phyloP scores from a whole-genome alignment of 2,797 vertebrate species.

The Lepilemur septentrionalis region DNA sequence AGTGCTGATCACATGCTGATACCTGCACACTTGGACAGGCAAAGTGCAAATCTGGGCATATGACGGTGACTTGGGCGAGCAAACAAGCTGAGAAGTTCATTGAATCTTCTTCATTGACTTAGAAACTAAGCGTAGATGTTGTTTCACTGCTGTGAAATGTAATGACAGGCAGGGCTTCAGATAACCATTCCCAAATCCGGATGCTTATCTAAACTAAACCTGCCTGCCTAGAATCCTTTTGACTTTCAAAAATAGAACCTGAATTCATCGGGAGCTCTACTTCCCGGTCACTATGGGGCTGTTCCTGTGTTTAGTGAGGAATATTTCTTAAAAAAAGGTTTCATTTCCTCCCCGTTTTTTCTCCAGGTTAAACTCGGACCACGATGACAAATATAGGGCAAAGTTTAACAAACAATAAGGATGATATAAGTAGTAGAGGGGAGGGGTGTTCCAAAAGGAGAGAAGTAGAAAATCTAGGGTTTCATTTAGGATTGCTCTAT shows the following conservation, averaged over 20 bases:
- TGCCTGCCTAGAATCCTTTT: slow-evolving; percentile 63
- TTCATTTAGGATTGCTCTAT: not conserved
- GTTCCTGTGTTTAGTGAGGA: slow-evolving; percentile 57
- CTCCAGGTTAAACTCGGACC: slow-evolving; percentile 26
- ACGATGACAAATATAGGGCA: slow-evolving; percentile 31
- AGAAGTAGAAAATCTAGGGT: not conserved
- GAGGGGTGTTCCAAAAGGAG: not conserved
- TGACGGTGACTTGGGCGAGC: slow-evolving; percentile 50
- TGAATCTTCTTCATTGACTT: slow-evolving; percentile 44
- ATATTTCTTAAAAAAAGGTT: slow-evolving; percentile 47
- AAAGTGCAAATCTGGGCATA: slow-evolving; percentile 62
- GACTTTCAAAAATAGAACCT: slow-evolving; percentile 70
- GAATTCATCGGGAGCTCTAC: slow-evolving; percentile 43
- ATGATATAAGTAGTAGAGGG: not conserved
- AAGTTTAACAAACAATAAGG: slow-evolving; percentile 21
- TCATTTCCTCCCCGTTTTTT: not conserved
- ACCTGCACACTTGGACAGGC: slow-evolving; percentile 10
- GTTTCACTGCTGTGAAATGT: slow-evolving; percentile 73
- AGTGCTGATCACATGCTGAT: slow-evolving; percentile 62
- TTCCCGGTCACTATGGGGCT: slow-evolving; percentile 40
- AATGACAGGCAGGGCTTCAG: slow-evolving; percentile 71
- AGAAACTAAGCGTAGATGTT: slow-evolving; percentile 47
- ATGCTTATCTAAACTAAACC: slow-evolving; percentile 58
- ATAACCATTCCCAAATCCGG: slow-evolving; percentile 72
- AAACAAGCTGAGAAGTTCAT: slow-evolving; percentile 44